phyloP scores from a whole-genome alignment of 2,797 vertebrate genomes.

The Scarus forsteni region DNA sequence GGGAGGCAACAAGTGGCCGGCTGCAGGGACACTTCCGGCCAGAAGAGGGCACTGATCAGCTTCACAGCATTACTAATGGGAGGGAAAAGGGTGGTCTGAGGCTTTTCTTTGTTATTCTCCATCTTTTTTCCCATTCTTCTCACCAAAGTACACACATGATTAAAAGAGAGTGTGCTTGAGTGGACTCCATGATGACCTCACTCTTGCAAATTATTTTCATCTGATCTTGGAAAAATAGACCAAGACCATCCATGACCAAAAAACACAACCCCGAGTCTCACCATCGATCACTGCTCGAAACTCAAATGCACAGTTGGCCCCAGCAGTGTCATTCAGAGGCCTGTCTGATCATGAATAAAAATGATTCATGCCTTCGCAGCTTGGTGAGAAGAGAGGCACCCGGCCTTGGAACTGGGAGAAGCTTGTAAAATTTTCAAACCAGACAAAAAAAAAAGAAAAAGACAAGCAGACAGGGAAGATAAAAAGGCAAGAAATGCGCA shows the following conservation, averaged over 20 bases:
- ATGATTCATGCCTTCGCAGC: slow-evolving; percentile 66
- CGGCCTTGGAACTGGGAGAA: slow-evolving; percentile 37
- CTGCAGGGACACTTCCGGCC: slow-evolving; percentile 33
- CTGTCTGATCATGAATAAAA: slow-evolving; percentile 74
- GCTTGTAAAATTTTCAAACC: slow-evolving; percentile 20
- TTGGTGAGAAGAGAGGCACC: slow-evolving; percentile 41
- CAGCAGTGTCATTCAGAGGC: slow-evolving; percentile 69
- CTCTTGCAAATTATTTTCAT: slow-evolving; percentile 41
- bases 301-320: slow-evolving; percentile 66
- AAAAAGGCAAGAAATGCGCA: slow-evolving; percentile 45
- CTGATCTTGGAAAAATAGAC: slow-evolving; percentile 48
- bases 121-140: slow-evolving; percentile 38
- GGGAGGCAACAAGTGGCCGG: slow-evolving; percentile 74
- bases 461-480: slow-evolving; percentile 44
- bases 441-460: slow-evolving; percentile 4
- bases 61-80: slow-evolving; percentile 24
- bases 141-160: slow-evolving; percentile 8
- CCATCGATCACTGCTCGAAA: slow-evolving; percentile 67
- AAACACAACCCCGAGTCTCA: slow-evolving; percentile 50
- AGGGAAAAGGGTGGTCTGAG: slow-evolving; percentile 42
- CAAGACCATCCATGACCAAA: slow-evolving; percentile 20
- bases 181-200: slow-evolving; percentile 29
- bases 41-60: slow-evolving; percentile 74
- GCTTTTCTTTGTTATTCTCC: slow-evolving; percentile 69
- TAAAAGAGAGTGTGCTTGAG: slow-evolving; percentile 21